Conservation (phyloP, 2,113 vertebrate species). For the Rhinogobius similis region DNA sequence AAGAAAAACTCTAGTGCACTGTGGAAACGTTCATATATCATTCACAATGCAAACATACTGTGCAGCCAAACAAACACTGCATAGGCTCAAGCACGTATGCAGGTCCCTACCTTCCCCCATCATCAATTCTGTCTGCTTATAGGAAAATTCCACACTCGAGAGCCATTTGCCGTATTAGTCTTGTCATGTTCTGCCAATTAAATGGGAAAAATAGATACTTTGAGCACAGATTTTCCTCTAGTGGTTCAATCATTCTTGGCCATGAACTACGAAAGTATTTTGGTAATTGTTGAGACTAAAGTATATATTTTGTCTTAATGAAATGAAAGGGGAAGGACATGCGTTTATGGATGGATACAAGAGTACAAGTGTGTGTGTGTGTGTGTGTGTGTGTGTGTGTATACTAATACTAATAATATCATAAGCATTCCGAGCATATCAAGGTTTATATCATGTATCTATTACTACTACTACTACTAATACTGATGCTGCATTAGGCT, state of each 20-base stretch:
- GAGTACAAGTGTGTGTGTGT: too few relatives aligned
- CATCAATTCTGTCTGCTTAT: constrained; percentile 36
- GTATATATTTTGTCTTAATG: neutral
- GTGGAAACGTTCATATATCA: constrained; percentile 12
- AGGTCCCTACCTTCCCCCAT: constrained; percentile 25
- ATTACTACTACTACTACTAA: too few relatives aligned
- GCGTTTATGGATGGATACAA: neutral
- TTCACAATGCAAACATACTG: constrained; percentile 19
- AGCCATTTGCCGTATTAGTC: constrained; percentile 38
- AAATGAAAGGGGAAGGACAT: neutral
- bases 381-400: too few relatives aligned
- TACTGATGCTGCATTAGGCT: too few relatives aligned
- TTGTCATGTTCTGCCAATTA: constrained; percentile 16
- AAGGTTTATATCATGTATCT: too few relatives aligned
- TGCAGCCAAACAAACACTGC: constrained; percentile 34
- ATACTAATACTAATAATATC: too few relatives aligned
- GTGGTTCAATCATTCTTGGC: neutral
- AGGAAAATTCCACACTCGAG: constrained; percentile 42
- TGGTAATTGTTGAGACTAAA: neutral
- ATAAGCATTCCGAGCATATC: too few relatives aligned
- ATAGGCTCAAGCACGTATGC: constrained; percentile 15
- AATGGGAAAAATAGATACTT: constrained; percentile 8
- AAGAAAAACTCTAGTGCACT: constrained; percentile 1
- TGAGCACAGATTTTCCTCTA: neutral
- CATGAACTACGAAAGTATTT: neutral